phyloP scores from a whole-genome alignment of 2,113 vertebrate genomes.

The Gnathonemus echidnorhynchus region DNA sequence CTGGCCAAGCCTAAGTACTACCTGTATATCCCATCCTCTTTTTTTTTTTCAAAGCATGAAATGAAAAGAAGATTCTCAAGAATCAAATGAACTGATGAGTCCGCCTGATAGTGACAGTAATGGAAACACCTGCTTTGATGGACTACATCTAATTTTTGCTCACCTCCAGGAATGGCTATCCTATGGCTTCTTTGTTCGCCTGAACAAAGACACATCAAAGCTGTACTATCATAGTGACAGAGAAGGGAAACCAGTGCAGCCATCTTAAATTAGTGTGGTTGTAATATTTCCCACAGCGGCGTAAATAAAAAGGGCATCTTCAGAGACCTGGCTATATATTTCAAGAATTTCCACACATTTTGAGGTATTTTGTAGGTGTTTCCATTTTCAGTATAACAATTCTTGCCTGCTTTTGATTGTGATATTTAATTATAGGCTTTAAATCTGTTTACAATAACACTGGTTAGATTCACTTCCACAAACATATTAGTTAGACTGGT shows the following conservation, averaged over 20 bases:
- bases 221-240: neutral
- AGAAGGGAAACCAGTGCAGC: neutral
- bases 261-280: neutral
- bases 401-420: neutral
- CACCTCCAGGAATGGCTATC: neutral
- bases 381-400: neutral
- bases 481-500: neutral
- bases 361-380: neutral
- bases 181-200: neutral
- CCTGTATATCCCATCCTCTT: constrained; percentile 11
- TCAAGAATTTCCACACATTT: neutral
- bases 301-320: neutral
- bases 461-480: neutral
- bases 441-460: neutral
- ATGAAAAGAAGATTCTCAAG: neutral
- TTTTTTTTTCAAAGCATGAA: neutral
- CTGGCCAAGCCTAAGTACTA: constrained; percentile 55
- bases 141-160: constrained; percentile 31
- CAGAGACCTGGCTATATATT: neutral
- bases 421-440: neutral
- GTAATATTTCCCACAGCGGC: neutral
- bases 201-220: too few relatives aligned
- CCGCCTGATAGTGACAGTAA: constrained; percentile 41
- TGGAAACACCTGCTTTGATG: constrained; percentile 41
- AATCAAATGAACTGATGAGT: constrained; percentile 20